Evolutionary conservation across 1,140 invertebrate species (phyloP).

Genomic region (Trachymyrmex cornetzi): DNA sequence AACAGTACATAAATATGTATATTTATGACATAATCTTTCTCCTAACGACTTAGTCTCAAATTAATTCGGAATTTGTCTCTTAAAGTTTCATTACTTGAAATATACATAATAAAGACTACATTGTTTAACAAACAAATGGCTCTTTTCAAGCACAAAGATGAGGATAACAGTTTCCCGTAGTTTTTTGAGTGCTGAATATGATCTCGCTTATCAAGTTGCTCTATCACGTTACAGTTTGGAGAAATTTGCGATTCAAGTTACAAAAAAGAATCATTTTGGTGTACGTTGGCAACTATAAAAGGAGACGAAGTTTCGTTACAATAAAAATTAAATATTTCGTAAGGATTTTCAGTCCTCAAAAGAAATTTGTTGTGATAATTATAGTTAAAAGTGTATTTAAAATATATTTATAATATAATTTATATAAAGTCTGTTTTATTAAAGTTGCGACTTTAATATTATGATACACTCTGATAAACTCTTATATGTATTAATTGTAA

Average conservation of each 20-base stretch:
- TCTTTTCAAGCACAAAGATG: too few relatives aligned
- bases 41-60: too few relatives aligned
- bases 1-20: too few relatives aligned
- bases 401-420: background rate
- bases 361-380: background rate
- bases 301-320: background rate
- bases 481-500: too few relatives aligned
- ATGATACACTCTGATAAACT: too few relatives aligned
- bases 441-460: background rate
- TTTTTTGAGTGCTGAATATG: background rate
- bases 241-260: background rate
- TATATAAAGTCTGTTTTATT: background rate
- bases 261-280: background rate
- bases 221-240: background rate
- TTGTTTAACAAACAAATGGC: too few relatives aligned
- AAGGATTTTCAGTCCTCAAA: background rate
- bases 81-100: too few relatives aligned
- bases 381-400: background rate
- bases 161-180: background rate
- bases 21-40: too few relatives aligned
- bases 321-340: background rate
- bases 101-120: too few relatives aligned
- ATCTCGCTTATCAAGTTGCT: background rate
- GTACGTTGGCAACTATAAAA: too few relatives aligned
- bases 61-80: too few relatives aligned